phyloP scores from a whole-genome alignment of 1,140 invertebrate species.

The Pygmarrhopalites habei region DNA sequence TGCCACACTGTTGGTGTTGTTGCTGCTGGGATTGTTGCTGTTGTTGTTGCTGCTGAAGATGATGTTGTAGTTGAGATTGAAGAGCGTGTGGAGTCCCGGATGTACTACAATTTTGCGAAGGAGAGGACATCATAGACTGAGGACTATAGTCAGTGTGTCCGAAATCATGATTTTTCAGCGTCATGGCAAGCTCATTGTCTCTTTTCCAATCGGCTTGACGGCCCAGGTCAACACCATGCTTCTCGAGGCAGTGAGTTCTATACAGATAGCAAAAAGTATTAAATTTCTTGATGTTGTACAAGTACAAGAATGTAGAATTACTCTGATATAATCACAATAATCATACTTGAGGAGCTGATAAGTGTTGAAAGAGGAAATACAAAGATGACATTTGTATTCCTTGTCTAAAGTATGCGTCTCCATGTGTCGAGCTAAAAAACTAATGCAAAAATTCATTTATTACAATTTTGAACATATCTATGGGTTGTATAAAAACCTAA shows the following conservation, averaged over 20 bases:
- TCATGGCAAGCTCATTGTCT: not conserved
- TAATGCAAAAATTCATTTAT: no score
- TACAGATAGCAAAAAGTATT: no score
- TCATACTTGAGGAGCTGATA: slow-evolving; percentile 11
- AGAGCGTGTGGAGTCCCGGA: not conserved
- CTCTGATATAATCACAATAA: no score
- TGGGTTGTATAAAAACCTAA: no score
- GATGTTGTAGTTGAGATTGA: not conserved
- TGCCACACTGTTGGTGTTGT: no score
- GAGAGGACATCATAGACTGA: not conserved
- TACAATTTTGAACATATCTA: no score
- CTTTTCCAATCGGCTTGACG: not conserved
- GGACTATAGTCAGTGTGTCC: not conserved
- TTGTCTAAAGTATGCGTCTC: slow-evolving; percentile 5
- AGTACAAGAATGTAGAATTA: no score
- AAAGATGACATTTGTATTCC: not conserved
- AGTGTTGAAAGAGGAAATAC: slow-evolving; percentile 12
- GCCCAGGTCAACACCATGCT: slow-evolving; percentile 9
- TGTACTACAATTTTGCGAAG: not conserved
- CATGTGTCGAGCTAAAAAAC: slow-evolving; percentile 8
- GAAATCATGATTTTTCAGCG: not conserved
- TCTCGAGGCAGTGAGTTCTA: not conserved
- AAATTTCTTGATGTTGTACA: no score
- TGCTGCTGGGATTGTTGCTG: not conserved
- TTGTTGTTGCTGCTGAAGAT: not conserved